These are phyloP conservation scores for Charina bottae DNA, from an alignment of 2,113 vertebrate species.

Conservation along the genomic window DNA sequence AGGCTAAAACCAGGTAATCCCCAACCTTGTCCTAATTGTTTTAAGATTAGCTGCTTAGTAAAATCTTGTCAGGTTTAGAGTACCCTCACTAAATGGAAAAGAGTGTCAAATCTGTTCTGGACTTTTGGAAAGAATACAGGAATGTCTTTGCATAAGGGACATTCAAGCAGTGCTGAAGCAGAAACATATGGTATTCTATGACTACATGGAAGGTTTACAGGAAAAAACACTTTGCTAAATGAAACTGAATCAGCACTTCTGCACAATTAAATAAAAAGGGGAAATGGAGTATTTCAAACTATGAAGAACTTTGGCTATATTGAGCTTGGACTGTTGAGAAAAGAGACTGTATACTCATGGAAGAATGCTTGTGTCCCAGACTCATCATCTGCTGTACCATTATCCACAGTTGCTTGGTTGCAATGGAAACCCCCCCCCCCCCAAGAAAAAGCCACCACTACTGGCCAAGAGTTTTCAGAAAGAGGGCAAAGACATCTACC, in stretches of 20 bases:
- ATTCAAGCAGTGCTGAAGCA: not conserved
- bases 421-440: not conserved
- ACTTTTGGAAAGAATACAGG: not conserved
- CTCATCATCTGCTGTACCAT: not conserved
- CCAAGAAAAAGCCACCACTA: not conserved
- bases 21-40: not conserved
- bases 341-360: not conserved
- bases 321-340: not conserved
- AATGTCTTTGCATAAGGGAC: not conserved
- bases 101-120: not conserved
- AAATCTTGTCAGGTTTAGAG: not conserved
- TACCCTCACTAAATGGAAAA: not conserved
- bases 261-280: not conserved
- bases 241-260: not conserved
- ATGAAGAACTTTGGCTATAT: not conserved
- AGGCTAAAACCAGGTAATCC: not conserved
- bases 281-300: not conserved
- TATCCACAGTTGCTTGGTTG: not conserved
- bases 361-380: not conserved
- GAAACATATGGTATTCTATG: not conserved
- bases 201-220: not conserved
- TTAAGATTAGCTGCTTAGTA: not conserved
- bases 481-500: not conserved
- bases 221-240: not conserved
- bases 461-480: not conserved